Evolutionary conservation across 2,888 invertebrate genomes (phyloP), one percentile per base, ranked within the genome.

Genomic region (Pristionchus mayeri): DNA sequence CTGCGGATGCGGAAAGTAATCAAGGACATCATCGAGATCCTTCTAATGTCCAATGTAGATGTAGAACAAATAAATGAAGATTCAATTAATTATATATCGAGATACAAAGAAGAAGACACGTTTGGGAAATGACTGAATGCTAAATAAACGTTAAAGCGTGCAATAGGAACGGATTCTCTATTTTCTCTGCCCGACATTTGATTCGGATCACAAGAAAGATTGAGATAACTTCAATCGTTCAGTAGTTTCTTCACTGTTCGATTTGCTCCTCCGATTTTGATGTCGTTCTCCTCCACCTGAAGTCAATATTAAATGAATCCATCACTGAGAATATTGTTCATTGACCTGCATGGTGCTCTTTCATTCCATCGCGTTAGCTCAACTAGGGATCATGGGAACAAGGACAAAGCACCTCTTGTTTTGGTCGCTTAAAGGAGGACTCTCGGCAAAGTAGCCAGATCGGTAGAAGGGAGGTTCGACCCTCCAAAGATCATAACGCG

Each of bases 1-100:
- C 27, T 80, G 80, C 80, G 80, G 80, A 50, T 80, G 80, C 80
- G 80, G 80, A 13, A 80, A 80, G 57, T 80, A 80, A 80, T 48
- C 76, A 50, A 76, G 30, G 3, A 27, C 57, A 7, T 6, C 7
- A 21, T n/a, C 40, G 75, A 75, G 2, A 9, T 27, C 76, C 67
- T 67, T 11, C 67, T 37, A 37, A n/a, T 18, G 37, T 30, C 0
- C 37, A 18, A 67, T 30, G 67, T 67, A 71, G 40, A 44, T 13
- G 44, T 44, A 44, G 44, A 44, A 9, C 44, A 44, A 44, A 44
- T 44, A 44, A 44, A 44, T 6, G 13, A 44, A 13, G 44, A 6
- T 44, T 44, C 44, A 44, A 44, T 44, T n/a, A n/a, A n/a, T n/a
- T n/a, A n/a, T n/a, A n/a, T n/a, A n/a, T n/a, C n/a, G n/a, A n/a